These are phyloP conservation scores for Tetheella fluctuosa DNA, from an alignment of 2,888 invertebrate genomes.

Conservation along the genomic window DNA sequence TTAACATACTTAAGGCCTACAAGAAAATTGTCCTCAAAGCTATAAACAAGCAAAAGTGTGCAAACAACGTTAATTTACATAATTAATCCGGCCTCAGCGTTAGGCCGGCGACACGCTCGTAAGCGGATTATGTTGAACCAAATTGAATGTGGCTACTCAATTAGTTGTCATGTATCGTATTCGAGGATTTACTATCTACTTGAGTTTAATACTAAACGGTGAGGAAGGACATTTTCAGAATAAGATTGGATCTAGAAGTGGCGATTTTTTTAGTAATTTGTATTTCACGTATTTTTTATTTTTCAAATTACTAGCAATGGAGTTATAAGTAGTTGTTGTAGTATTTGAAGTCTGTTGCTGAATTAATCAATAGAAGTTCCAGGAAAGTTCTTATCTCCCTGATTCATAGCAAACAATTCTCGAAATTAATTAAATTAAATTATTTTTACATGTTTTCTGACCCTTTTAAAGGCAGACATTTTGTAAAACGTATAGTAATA, in stretches of 20 bases:
- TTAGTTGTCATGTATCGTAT: conserved; percentile 24
- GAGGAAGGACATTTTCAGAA: not conserved
- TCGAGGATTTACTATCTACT: conserved; percentile 18
- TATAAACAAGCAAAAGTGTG: conserved; percentile 37
- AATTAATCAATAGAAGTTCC: too few relatives aligned
- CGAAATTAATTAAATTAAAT: too few relatives aligned
- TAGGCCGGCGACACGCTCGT: conserved; percentile 44
- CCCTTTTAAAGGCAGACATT: too few relatives aligned
- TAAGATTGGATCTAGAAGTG: not conserved
- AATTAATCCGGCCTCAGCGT: conserved; percentile 58
- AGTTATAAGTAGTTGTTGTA: too few relatives aligned
- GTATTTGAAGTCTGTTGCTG: too few relatives aligned
- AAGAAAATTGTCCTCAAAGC: conserved; percentile 23
- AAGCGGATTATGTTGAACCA: conserved; percentile 64
- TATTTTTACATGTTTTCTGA: too few relatives aligned
- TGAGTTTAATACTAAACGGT: conserved; percentile 19
- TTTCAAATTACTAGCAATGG: too few relatives aligned
- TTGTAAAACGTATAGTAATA: too few relatives aligned
- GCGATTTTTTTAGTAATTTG: too few relatives aligned
- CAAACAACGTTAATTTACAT: conserved; percentile 69
- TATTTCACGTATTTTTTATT: too few relatives aligned
- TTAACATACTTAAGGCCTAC: conserved; percentile 6
- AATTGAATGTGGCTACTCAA: conserved; percentile 62
- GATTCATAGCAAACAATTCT: too few relatives aligned
- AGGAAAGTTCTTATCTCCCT: too few relatives aligned